A percentile compares a stretch with the other conserved stretches of the same genome.
Conservation (phyloP, 2,888 invertebrate species). For the Lamproptera curius region DNA sequence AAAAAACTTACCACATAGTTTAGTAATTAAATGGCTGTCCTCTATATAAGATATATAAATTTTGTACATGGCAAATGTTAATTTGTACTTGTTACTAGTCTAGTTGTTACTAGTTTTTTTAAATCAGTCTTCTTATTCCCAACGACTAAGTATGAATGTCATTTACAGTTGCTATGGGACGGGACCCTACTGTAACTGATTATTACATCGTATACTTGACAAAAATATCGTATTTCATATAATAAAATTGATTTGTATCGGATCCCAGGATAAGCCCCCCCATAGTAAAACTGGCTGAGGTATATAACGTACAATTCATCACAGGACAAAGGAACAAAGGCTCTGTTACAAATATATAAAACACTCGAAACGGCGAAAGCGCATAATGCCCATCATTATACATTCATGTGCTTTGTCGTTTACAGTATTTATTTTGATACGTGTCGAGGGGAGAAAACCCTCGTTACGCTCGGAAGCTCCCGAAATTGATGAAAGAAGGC, state of each 20-base stretch:
- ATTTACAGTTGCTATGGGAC: slow-evolving; percentile 6
- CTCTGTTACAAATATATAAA: slow-evolving; percentile 69
- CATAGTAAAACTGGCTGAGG: slow-evolving; percentile 41
- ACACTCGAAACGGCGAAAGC: slow-evolving; percentile 71
- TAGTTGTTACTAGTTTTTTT: no score
- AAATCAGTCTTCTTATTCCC: no score
- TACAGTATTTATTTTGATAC: slow-evolving; percentile 77
- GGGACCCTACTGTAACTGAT: slow-evolving; percentile 31
- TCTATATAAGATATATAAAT: no score
- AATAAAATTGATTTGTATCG: slow-evolving; percentile 44
- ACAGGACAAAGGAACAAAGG: slow-evolving; percentile 71
- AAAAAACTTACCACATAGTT: no score
- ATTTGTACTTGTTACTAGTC: no score
- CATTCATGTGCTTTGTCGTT: slow-evolving; percentile 76
- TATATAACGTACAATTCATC: slow-evolving; percentile 60
- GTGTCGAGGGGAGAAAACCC: slow-evolving; percentile 69
- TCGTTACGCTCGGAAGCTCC: slow-evolving; percentile 71
- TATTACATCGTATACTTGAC: slow-evolving; percentile 39
- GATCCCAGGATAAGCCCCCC: slow-evolving; percentile 64
- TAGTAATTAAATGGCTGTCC: no score
- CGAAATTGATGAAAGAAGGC: slow-evolving; percentile 64
- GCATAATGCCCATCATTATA: slow-evolving; percentile 76
- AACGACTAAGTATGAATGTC: not conserved
- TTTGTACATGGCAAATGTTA: no score
- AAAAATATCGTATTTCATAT: slow-evolving; percentile 70